Percentiles rank a stretch among this genome's conserved stretches.
These are phyloP conservation scores for Plebejus argus DNA, from an alignment of 2,888 invertebrate genomes.

Conservation along the genomic window DNA sequence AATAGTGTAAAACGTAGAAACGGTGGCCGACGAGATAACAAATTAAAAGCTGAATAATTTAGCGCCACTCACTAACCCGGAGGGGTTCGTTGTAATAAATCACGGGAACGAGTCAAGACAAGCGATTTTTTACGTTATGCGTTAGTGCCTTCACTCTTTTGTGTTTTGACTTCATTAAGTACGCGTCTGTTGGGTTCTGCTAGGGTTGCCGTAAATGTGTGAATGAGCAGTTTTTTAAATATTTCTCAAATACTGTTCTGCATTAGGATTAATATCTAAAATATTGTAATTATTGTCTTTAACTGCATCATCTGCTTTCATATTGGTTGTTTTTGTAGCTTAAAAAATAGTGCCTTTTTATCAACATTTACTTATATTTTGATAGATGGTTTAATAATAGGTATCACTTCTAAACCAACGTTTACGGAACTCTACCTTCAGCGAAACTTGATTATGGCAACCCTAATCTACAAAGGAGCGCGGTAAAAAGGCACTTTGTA, in stretches of 20 bases:
- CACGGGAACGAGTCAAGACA: slow-evolving; percentile 69
- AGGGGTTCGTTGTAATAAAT: slow-evolving; percentile 70
- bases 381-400: background rate
- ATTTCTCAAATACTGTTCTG: background rate
- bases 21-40: slow-evolving; percentile 69
- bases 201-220: background rate
- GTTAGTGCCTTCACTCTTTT: slow-evolving; percentile 68
- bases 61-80: slow-evolving; percentile 63
- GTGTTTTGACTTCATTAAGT: slow-evolving; percentile 70
- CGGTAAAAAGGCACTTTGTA: slow-evolving; percentile 24
- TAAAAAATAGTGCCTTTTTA: no score
- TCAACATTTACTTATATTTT: background rate
- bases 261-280: background rate
- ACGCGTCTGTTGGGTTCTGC: slow-evolving; percentile 41
- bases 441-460: background rate
- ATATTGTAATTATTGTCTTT: background rate
- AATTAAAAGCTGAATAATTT: slow-evolving; percentile 80
- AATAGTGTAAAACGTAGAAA: slow-evolving; percentile 71
- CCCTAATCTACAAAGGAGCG: slow-evolving; percentile 11
- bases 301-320: no score
- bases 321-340: no score
- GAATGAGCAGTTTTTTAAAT: background rate
- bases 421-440: background rate
- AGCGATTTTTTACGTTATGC: slow-evolving; percentile 70
- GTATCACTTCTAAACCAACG: background rate